phyloP scores from a whole-genome alignment of 2,888 invertebrate genomes.

The Lepetodrilus schrolli region DNA sequence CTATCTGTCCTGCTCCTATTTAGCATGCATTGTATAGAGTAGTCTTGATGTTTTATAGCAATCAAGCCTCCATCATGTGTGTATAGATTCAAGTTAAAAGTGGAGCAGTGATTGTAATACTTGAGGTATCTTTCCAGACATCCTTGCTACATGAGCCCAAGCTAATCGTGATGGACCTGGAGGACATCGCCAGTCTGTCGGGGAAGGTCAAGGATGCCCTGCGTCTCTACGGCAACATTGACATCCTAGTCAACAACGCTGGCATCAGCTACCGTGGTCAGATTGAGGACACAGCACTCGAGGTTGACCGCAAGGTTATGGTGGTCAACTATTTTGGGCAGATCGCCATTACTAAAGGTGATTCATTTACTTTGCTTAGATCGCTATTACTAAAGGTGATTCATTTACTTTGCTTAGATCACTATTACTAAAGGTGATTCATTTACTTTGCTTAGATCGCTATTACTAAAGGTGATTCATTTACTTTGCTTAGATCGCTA shows the following conservation, averaged over 20 bases:
- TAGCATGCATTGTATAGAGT: too few species aligned
- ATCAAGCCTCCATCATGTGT: too few species aligned
- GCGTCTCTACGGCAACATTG: slow-evolving; percentile 78
- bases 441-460: too few species aligned
- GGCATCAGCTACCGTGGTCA: slow-evolving; percentile 86
- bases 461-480: too few species aligned
- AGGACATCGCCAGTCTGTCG: slow-evolving; percentile 81
- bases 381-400: background rate
- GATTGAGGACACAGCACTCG: slow-evolving; percentile 83
- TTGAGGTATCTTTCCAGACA: background rate
- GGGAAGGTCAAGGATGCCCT: slow-evolving; percentile 80
- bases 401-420: too few species aligned
- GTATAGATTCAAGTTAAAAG: too few species aligned
- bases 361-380: background rate
- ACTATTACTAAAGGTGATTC: too few species aligned
- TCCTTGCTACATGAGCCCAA: background rate
- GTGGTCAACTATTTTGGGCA: slow-evolving; percentile 95
- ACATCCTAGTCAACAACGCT: slow-evolving; percentile 94
- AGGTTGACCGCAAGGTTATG: slow-evolving; percentile 92
- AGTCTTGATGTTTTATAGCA: too few species aligned
- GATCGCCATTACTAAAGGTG: slow-evolving; percentile 92
- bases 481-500: too few species aligned
- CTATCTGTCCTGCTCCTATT: too few species aligned
- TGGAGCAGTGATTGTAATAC: too few species aligned
- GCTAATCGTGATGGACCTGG: slow-evolving; percentile 81